Evolutionary conservation across 2,888 invertebrate genomes (phyloP).

Genomic region (Xanthia icteritia): DNA sequence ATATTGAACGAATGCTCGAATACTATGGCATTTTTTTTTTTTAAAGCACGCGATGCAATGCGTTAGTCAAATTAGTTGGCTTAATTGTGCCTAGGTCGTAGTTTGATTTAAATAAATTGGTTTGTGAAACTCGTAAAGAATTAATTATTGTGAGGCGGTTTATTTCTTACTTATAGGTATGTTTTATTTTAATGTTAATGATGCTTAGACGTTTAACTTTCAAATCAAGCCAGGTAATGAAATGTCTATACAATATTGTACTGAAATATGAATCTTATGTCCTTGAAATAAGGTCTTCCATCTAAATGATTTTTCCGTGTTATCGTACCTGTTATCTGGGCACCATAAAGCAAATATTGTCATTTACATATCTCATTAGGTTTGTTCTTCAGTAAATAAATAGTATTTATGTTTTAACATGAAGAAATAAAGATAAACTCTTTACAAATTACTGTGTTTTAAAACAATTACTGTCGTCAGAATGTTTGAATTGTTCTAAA

Average conservation of each 20-base stretch:
- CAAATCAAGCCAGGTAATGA: slow-evolving; percentile 14
- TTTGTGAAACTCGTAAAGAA: slow-evolving; percentile 26
- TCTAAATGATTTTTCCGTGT: not conserved
- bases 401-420: slow-evolving; percentile 29
- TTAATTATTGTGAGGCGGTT: slow-evolving; percentile 4
- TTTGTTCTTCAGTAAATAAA: slow-evolving; percentile 55
- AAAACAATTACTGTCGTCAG: slow-evolving; percentile 30
- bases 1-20: slow-evolving; percentile 35
- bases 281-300: slow-evolving; percentile 4
- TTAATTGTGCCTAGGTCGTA: slow-evolving; percentile 30
- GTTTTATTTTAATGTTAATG: slow-evolving; percentile 8
- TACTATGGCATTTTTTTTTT: slow-evolving; percentile 45
- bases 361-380: slow-evolving; percentile 52
- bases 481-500: slow-evolving; percentile 17
- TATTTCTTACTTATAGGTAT: slow-evolving; percentile 1
- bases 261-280: slow-evolving; percentile 11
- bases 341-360: slow-evolving; percentile 43
- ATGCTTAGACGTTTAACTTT: not conserved
- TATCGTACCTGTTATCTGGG: slow-evolving; percentile 42
- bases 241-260: not conserved
- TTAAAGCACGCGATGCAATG: slow-evolving; percentile 54
- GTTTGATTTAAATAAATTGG: slow-evolving; percentile 39
- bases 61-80: slow-evolving; percentile 44
- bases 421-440: slow-evolving; percentile 47
- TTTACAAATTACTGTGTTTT: slow-evolving; percentile 40